Conservation (phyloP, 2,113 vertebrate species). For the Eulemur rufifrons region DNA sequence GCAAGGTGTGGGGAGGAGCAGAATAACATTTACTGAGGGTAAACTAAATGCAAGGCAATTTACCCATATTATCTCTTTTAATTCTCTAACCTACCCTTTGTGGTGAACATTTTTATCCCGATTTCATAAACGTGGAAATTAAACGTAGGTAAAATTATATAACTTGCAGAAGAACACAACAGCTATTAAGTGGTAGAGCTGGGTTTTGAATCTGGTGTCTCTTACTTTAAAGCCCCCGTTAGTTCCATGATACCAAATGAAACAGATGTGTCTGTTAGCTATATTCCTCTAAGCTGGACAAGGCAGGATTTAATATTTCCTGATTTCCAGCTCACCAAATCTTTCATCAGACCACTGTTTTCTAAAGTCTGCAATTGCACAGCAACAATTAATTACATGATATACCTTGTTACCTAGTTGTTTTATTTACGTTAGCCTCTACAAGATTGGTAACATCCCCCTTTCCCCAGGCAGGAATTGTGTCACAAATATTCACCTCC, state of each 20-base stretch:
- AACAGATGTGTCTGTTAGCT: neutral
- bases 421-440: slow-evolving; percentile 12
- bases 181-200: neutral
- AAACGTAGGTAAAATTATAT: neutral
- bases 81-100: neutral
- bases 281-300: neutral
- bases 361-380: neutral
- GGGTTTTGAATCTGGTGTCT: neutral
- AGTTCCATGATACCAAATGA: neutral
- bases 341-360: neutral
- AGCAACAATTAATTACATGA: neutral
- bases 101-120: neutral
- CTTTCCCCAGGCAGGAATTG: neutral
- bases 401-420: neutral
- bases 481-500: neutral
- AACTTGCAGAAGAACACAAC: neutral
- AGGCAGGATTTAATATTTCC: neutral
- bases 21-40: neutral
- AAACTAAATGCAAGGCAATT: neutral
- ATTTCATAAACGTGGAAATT: neutral
- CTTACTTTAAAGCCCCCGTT: neutral
- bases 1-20: neutral
- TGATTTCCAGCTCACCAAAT: neutral
- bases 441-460: neutral
- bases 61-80: neutral